Conservation (phyloP, 2,888 invertebrate genomes). For the Hyppa rectilinea region DNA sequence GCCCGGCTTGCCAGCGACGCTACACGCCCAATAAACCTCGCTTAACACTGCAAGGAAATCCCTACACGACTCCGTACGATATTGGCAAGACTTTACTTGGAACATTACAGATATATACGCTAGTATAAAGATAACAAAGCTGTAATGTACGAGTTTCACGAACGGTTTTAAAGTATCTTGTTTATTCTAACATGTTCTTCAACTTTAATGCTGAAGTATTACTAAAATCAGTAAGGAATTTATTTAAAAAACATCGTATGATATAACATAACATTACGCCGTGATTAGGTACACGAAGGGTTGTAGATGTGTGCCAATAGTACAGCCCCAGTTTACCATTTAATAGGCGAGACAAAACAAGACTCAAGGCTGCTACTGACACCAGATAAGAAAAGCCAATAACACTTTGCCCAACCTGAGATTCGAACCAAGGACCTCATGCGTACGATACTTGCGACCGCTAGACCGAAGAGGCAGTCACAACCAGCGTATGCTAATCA, state of each 20-base stretch:
- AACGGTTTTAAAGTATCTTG: slow-evolving; percentile 66
- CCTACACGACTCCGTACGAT: slow-evolving; percentile 74
- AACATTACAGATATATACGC: slow-evolving; percentile 59
- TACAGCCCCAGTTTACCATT: too few relatives aligned
- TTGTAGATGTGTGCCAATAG: too few relatives aligned
- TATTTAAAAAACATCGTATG: not conserved
- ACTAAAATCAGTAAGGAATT: not conserved
- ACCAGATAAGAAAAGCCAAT: too few relatives aligned
- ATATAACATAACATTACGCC: too few relatives aligned
- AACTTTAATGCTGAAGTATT: slow-evolving; percentile 1
- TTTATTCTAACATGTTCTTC: slow-evolving; percentile 61
- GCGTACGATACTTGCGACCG: too few relatives aligned
- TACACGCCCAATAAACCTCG: slow-evolving; percentile 85
- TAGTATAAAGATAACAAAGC: slow-evolving; percentile 65
- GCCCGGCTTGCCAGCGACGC: slow-evolving; percentile 74
- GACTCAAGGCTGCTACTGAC: too few relatives aligned
- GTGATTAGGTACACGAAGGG: too few relatives aligned
- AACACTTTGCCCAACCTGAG: too few relatives aligned
- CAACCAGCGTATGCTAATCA: not conserved
- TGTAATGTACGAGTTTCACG: slow-evolving; percentile 64
- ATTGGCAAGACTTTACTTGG: slow-evolving; percentile 69
- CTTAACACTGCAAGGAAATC: slow-evolving; percentile 80
- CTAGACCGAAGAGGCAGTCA: too few relatives aligned
- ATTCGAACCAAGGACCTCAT: too few relatives aligned
- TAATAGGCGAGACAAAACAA: too few relatives aligned